These are phyloP conservation scores for Nemotelus nigrinus DNA, from an alignment of 2,888 invertebrate species.

Conservation along the genomic window DNA sequence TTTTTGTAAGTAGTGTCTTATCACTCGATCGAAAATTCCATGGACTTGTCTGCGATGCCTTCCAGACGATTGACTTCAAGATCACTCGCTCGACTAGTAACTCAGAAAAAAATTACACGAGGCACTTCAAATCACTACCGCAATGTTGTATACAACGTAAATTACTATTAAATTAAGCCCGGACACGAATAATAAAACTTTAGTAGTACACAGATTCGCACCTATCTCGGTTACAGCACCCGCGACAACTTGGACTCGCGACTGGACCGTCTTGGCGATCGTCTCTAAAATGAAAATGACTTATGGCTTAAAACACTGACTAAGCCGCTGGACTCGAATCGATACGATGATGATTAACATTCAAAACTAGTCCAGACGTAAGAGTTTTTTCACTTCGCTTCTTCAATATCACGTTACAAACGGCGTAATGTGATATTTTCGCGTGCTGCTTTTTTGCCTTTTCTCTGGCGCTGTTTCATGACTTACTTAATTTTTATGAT, in stretches of 20 bases:
- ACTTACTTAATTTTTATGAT: no score
- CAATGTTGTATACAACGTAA: no score
- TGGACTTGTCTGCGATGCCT: no score
- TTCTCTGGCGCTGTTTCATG: neutral
- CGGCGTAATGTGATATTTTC: neutral
- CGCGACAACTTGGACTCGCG: neutral
- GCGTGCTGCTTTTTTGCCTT: neutral
- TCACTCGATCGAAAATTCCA: no score
- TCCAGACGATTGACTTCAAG: no score
- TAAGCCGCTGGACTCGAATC: neutral
- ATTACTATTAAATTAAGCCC: no score
- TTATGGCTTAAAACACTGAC: slow-evolving; percentile 24
- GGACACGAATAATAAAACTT: neutral
- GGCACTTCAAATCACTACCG: no score
- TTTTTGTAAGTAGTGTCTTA: no score
- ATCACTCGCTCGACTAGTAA: no score
- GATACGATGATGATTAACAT: slow-evolving; percentile 10
- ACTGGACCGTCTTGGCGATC: slow-evolving; percentile 29
- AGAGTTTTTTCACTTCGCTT: neutral
- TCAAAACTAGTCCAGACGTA: slow-evolving; percentile 34
- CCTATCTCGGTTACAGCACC: neutral
- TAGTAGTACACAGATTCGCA: neutral
- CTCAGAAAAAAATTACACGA: no score
- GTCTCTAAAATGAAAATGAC: slow-evolving; percentile 7
- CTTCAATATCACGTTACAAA: slow-evolving; percentile 7